phyloP scores from a whole-genome alignment of 2,113 vertebrate genomes.

The Otis tarda region DNA sequence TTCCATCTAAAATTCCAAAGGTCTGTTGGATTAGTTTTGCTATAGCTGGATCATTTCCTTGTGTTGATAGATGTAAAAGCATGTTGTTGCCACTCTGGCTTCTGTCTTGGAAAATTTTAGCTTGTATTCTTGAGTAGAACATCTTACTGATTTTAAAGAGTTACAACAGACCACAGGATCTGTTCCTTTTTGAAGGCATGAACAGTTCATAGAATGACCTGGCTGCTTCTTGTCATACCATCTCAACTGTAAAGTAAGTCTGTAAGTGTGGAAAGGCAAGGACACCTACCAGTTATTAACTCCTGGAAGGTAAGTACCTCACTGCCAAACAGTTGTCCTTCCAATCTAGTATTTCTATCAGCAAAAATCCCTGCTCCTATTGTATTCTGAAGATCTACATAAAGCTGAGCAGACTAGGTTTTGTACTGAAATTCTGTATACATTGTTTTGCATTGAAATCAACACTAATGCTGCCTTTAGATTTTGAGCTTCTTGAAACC shows the following conservation, averaged over 20 bases:
- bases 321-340: background rate
- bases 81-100: slow-evolving; percentile 33
- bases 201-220: background rate
- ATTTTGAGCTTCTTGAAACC: background rate
- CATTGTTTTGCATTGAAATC: background rate
- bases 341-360: background rate
- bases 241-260: background rate
- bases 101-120: slow-evolving; percentile 48
- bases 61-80: slow-evolving; percentile 30
- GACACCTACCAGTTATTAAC: background rate
- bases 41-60: background rate
- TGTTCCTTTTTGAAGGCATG: background rate
- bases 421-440: background rate
- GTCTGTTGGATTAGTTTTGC: slow-evolving; percentile 9
- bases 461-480: background rate
- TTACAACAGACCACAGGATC: background rate
- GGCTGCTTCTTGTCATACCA: background rate
- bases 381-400: background rate
- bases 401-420: background rate
- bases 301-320: background rate
- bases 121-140: background rate
- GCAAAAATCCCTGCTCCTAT: background rate
- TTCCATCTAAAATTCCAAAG: slow-evolving; percentile 6
- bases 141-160: background rate
- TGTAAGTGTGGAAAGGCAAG: background rate